Percentiles rank a stretch among this genome's conserved stretches.
Conservation (phyloP, 2,797 vertebrate species). For the Centroberyx gerrardi region DNA sequence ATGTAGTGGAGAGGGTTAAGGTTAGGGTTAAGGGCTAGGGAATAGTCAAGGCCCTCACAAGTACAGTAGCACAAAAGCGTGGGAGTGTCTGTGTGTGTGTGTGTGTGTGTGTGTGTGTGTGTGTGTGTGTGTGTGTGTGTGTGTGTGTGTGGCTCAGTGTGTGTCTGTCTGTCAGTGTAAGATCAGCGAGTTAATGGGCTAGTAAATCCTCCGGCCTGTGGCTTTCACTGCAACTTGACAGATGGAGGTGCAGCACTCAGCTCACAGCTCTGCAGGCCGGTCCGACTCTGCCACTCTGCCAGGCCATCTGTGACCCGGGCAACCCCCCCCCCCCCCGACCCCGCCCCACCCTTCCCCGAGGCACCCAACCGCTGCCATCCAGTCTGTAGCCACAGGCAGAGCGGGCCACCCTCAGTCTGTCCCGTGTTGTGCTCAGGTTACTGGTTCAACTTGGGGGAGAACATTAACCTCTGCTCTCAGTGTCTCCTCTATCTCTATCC, state of each 20-base stretch:
- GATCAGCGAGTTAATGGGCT: slow-evolving; percentile 74
- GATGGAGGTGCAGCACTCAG: slow-evolving; percentile 67
- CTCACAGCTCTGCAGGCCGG: slow-evolving; percentile 42
- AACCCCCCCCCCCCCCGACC: background rate
- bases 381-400: slow-evolving; percentile 11
- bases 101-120: background rate
- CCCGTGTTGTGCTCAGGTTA: slow-evolving; percentile 56
- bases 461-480: slow-evolving; percentile 51
- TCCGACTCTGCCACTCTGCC: slow-evolving; percentile 34
- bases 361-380: slow-evolving; percentile 5
- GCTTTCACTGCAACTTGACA: slow-evolving; percentile 77
- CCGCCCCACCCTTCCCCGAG: background rate
- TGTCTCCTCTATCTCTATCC: background rate
- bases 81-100: background rate
- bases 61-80: background rate
- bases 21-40: no score
- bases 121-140: slow-evolving; percentile 8
- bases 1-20: no score
- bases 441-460: slow-evolving; percentile 18
- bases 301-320: slow-evolving; percentile 72
- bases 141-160: slow-evolving; percentile 31
- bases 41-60: no score
- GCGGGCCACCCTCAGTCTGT: slow-evolving; percentile 8
- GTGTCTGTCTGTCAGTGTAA: slow-evolving; percentile 43
- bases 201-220: slow-evolving; percentile 64